Base-by-base conservation (phyloP, 2,888 invertebrate genomes). In the Zeuzera pyrina region DNA sequence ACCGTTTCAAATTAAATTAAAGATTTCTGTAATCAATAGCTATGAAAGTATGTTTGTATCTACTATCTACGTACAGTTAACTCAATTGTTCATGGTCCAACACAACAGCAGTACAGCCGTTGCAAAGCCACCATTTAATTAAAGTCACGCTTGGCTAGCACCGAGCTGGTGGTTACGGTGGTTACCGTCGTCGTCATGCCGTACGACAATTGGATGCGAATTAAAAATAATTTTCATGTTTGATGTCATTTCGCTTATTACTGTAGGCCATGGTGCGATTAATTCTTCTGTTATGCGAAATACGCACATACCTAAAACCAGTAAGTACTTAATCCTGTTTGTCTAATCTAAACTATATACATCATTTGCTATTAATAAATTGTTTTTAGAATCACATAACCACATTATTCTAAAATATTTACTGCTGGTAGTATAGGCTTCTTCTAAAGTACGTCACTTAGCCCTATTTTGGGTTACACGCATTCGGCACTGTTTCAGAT, bases 141-240 rank as follows among this genome's bases (percentile, higher is more conserved):
- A 79, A 52, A 51, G 63, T 53, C 62, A 77, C 74, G 83, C 56
- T 71, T 57, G 69, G 78, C 54, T 61, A 60, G 46, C 52, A 40
- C 28, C 48, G 50, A 52, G 49, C 57, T 63, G 41, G 65, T 71
- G 56, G 66, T 71, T 70, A 72, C 47, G 55, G 59, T 47, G 44
- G 55, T 65, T 65, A 65, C 39, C 62, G 56, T 60, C 58, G 60
- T n/a, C n/a, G n/a, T n/a, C n/a, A n/a, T n/a, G n/a, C n/a, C 53
- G 57, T 54, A 68, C 66, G 70, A 65, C 77, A 83, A 81, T 79
- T 81, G 77, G 65, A 54, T 45, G 56, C 70, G 77, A 81, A 6
- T 81, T 81, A 79, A 79, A 81, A 79, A 72, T 77, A 79, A 81
- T 81, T 83, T 78, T 63, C 78, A 76, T 77, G 74, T 76, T 74